Percentiles rank a stretch among this genome's conserved stretches.
These are phyloP conservation scores for Hydropsyche tenuis DNA, from an alignment of 1,140 invertebrate species.

Conservation along the genomic window DNA sequence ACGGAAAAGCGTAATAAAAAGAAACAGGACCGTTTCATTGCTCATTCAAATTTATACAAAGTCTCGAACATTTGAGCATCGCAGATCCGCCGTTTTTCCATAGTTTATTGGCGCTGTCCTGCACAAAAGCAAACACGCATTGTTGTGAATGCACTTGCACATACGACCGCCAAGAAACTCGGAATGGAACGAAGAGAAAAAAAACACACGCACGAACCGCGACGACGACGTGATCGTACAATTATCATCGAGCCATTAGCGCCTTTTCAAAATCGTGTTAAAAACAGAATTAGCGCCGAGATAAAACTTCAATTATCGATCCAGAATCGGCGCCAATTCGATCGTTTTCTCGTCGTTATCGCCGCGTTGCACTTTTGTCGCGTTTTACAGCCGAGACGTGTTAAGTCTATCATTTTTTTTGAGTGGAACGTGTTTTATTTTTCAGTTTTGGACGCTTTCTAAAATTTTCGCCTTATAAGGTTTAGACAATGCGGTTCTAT, in stretches of 20 bases:
- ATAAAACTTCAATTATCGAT: slow-evolving; percentile 20
- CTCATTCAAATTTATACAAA: no score
- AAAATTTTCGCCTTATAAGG: no score
- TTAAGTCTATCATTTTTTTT: not conserved
- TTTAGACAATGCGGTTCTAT: no score
- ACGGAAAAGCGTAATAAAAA: no score
- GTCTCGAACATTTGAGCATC: not conserved
- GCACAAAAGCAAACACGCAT: not conserved
- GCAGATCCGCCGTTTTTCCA: no score
- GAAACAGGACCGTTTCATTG: no score
- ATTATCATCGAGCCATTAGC: slow-evolving; percentile 35
- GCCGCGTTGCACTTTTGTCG: no score
- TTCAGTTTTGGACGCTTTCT: not conserved
- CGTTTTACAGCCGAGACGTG: no score
- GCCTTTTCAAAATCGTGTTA: slow-evolving; percentile 16
- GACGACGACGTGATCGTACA: slow-evolving; percentile 32
- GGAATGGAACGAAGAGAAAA: not conserved
- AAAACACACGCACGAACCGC: not conserved
- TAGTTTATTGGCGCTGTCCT: no score
- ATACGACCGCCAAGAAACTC: not conserved
- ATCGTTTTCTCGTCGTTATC: no score
- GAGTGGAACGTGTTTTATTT: not conserved
- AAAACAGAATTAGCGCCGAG: slow-evolving; percentile 5
- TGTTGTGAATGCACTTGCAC: not conserved
- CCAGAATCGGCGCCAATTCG: not conserved